A percentile compares a stretch with the other conserved stretches of the same genome.
Conservation (phyloP, 23 tunicate genomes). For the Halocynthia roretzi region DNA sequence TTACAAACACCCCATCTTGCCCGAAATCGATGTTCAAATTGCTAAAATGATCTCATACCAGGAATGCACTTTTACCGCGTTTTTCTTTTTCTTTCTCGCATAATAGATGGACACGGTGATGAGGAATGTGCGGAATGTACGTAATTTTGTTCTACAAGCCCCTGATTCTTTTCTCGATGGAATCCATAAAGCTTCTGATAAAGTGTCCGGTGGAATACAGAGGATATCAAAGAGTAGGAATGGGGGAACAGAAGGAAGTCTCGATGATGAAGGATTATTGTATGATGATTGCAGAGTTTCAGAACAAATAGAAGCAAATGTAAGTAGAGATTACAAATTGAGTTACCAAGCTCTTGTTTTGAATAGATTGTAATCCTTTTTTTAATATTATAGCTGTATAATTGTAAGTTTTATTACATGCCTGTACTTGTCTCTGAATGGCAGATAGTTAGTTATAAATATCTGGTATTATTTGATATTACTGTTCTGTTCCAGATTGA, state of each 20-base stretch:
- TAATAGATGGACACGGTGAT: constrained; percentile 62
- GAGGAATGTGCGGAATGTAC: constrained; percentile 50
- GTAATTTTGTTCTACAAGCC: constrained; percentile 77
- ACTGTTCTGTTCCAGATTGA: constrained; percentile 32
- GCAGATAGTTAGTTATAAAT: too few species aligned
- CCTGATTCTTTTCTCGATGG: constrained; percentile 90
- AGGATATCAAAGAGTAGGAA: constrained; percentile 33
- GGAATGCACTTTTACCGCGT: not conserved
- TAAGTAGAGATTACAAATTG: not conserved
- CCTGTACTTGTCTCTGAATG: too few species aligned
- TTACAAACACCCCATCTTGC: not conserved
- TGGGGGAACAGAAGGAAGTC: not conserved
- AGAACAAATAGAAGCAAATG: constrained; percentile 14
- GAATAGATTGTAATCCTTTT: too few species aligned
- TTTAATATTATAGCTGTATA: too few species aligned
- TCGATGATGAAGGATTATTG: constrained; percentile 16
- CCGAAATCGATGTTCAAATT: not conserved
- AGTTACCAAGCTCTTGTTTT: too few species aligned
- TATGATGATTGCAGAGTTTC: constrained; percentile 26
- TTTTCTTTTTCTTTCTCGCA: not conserved
- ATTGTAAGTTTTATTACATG: too few species aligned
- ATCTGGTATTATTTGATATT: too few species aligned
- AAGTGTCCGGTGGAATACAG: constrained; percentile 64
- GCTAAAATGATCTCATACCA: not conserved
- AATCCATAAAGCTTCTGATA: constrained; percentile 78